These are phyloP conservation scores for Coelopa pilipes DNA, from an alignment of 2,888 invertebrate genomes.

Conservation along the genomic window DNA sequence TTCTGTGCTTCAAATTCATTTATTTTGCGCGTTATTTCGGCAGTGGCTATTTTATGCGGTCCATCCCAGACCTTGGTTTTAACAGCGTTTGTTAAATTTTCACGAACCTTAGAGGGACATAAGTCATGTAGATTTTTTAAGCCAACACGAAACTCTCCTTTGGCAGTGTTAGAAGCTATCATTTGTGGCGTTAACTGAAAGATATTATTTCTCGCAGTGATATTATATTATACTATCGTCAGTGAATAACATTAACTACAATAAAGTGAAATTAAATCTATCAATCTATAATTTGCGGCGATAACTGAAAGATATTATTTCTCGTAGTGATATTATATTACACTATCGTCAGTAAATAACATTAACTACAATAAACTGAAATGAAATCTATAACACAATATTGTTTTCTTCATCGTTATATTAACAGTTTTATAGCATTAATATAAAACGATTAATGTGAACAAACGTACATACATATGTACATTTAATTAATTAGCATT, in stretches of 20 bases:
- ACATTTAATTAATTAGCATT: too few species aligned
- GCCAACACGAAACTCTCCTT: slow-evolving; percentile 88
- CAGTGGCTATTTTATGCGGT: slow-evolving; percentile 80
- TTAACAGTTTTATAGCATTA: too few species aligned
- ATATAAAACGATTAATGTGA: too few species aligned
- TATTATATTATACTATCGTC: neutral
- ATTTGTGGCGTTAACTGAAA: slow-evolving; percentile 58
- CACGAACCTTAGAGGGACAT: slow-evolving; percentile 85
- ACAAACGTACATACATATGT: too few species aligned
- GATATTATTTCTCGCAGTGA: neutral
- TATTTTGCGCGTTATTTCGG: slow-evolving; percentile 80
- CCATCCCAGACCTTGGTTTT: slow-evolving; percentile 89
- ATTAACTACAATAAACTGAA: too few species aligned
- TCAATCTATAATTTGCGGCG: slow-evolving; percentile 56
- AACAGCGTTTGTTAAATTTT: slow-evolving; percentile 81
- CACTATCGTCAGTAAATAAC: neutral
- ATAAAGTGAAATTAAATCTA: too few species aligned
- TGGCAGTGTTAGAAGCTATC: slow-evolving; percentile 75
- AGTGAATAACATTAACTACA: too few species aligned
- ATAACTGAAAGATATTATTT: slow-evolving; percentile 50
- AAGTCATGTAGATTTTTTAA: slow-evolving; percentile 86
- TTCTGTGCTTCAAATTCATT: slow-evolving; percentile 79
- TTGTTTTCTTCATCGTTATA: too few species aligned
- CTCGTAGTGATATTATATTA: neutral
- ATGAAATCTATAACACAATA: too few species aligned